A percentile compares a stretch with the other conserved stretches of the same genome.
phyloP scores from a whole-genome alignment of 2,888 invertebrate genomes.

The Buathra laborator region DNA sequence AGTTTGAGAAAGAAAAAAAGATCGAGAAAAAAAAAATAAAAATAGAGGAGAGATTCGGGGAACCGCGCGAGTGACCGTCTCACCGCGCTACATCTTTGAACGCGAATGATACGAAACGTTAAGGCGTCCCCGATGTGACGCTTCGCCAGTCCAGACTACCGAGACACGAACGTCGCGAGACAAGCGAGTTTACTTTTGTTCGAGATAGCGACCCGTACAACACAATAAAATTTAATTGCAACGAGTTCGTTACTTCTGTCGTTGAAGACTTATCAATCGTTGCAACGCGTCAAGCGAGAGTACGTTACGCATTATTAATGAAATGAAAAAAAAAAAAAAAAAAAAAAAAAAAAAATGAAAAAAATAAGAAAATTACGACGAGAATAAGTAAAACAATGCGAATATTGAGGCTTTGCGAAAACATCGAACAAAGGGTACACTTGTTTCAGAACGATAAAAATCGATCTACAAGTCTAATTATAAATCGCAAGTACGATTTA shows the following conservation, averaged over 20 bases:
- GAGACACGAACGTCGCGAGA: neutral
- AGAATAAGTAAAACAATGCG: neutral
- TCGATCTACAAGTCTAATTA: slow-evolving; percentile 1
- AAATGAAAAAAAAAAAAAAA: slow-evolving; percentile 1
- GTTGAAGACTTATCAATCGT: neutral
- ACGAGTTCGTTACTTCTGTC: neutral
- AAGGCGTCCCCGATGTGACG: neutral
- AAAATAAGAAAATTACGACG: neutral
- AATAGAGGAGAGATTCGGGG: slow-evolving; percentile 11
- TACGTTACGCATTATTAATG: neutral
- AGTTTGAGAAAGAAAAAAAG: neutral
- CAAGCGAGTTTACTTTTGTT: slow-evolving; percentile 33
- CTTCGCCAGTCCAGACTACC: neutral
- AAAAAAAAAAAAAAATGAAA: neutral
- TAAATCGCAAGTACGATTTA: slow-evolving; percentile 35
- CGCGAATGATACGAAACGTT: slow-evolving; percentile 30
- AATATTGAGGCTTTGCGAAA: neutral
- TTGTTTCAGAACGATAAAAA: neutral
- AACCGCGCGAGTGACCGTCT: neutral
- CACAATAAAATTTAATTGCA: slow-evolving; percentile 30
- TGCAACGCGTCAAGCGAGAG: neutral
- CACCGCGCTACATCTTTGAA: slow-evolving; percentile 56
- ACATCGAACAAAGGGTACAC: neutral
- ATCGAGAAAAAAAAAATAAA: slow-evolving; percentile 6
- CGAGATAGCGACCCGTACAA: slow-evolving; percentile 40